These are phyloP conservation scores for Microctenopoma steveboyesi DNA, from an alignment of 2,797 vertebrate species.

Conservation along the genomic window DNA sequence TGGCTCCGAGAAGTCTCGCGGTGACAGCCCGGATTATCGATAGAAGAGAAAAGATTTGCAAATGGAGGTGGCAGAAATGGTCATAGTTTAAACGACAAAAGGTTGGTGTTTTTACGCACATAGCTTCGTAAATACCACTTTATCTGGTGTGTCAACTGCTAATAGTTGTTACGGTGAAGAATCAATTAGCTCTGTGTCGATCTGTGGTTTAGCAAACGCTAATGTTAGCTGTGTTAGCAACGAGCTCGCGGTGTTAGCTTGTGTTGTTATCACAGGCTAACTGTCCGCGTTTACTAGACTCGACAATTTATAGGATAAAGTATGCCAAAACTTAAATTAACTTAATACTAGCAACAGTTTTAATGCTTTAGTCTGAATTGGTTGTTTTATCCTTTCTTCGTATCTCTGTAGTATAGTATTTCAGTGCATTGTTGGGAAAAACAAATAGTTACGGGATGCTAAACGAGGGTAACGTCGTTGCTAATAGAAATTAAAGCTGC, in stretches of 20 bases:
- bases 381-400: accelerated
- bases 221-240: conserved; percentile 43
- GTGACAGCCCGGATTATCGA: conserved; percentile 25
- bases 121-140: accelerated
- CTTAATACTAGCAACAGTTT: too few species aligned
- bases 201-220: conserved; percentile 10
- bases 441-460: neutral
- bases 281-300: conserved; percentile 2
- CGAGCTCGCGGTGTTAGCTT: conserved; percentile 57
- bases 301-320: neutral
- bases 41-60: conserved; percentile 70
- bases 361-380: neutral
- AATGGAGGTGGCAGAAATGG: conserved; percentile 69
- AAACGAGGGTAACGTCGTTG: neutral
- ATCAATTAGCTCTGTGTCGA: neutral
- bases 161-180: accelerated
- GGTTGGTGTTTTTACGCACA: conserved; percentile 48
- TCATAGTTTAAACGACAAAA: conserved; percentile 54
- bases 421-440: neutral
- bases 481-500: neutral
- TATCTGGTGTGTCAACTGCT: accelerated
- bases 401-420: neutral
- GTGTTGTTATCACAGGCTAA: conserved; percentile 32
- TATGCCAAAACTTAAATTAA: neutral
- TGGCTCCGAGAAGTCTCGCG: conserved; percentile 57